phyloP scores from a whole-genome alignment of 2,113 vertebrate genomes.

The Ctenodactylus gundi region DNA sequence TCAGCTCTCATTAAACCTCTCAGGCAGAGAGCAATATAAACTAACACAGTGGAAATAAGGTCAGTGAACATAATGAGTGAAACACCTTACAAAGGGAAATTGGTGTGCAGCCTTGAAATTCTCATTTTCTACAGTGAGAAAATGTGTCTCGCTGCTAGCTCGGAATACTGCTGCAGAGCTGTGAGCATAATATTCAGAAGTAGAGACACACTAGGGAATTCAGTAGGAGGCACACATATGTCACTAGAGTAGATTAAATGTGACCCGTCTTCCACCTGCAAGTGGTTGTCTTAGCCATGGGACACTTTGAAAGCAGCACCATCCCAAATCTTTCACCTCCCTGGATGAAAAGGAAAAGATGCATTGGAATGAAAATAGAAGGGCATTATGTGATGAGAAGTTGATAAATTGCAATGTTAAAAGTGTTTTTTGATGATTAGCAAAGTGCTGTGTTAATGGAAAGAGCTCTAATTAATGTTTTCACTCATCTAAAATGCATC shows the following conservation, averaged over 20 bases:
- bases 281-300: not conserved
- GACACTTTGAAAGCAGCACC: not conserved
- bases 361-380: not conserved
- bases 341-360: no score
- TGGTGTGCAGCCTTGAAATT: slow-evolving; percentile 68
- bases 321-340: not conserved
- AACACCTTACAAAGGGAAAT: slow-evolving; percentile 72
- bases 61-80: slow-evolving; percentile 73
- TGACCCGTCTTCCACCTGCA: not conserved
- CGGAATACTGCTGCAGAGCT: not conserved
- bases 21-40: slow-evolving; percentile 75
- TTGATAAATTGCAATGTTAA: not conserved
- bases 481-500: not conserved
- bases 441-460: not conserved
- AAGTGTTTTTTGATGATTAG: not conserved
- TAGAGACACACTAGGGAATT: not conserved
- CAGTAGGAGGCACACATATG: not conserved
- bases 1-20: slow-evolving; percentile 73
- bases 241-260: not conserved
- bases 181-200: not conserved
- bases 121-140: slow-evolving; percentile 55
- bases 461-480: not conserved
- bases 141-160: slow-evolving; percentile 42
- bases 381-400: not conserved
- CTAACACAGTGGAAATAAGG: slow-evolving; percentile 78